These are phyloP conservation scores for Zaprionus lachaisei DNA, from an alignment of 1,140 invertebrate genomes.

Conservation along the genomic window DNA sequence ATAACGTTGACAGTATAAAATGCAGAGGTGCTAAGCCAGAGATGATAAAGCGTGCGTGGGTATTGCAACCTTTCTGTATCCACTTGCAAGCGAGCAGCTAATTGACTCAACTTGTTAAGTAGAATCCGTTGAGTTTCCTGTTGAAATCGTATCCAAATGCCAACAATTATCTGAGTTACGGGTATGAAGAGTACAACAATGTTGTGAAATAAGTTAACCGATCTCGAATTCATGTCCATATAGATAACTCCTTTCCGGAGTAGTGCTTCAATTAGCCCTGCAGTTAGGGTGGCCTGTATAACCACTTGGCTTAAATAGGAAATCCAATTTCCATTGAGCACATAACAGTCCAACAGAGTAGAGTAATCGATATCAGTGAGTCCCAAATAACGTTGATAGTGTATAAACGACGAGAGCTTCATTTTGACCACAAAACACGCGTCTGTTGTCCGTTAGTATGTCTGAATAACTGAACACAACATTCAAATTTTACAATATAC, in stretches of 20 bases:
- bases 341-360: background rate
- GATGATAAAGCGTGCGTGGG: background rate
- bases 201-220: slow-evolving; percentile 1
- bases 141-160: slow-evolving; percentile 6
- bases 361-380: slow-evolving; percentile 32
- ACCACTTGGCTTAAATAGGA: slow-evolving; percentile 2
- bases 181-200: slow-evolving; percentile 4
- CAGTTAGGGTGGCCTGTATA: background rate
- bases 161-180: slow-evolving; percentile 5
- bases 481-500: background rate
- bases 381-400: slow-evolving; percentile 37
- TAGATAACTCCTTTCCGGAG: background rate
- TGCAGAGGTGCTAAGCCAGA: background rate
- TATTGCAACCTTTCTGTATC: background rate
- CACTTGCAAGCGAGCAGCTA: slow-evolving; percentile 3
- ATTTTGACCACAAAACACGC: background rate
- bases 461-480: background rate
- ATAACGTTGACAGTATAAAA: background rate
- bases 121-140: slow-evolving; percentile 19
- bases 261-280: background rate
- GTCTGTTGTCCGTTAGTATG: background rate
- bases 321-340: slow-evolving; percentile 13
- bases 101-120: background rate
- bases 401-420: slow-evolving; percentile 9
- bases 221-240: slow-evolving; percentile 5